Evolutionary conservation across 2,888 invertebrate species (phyloP), one percentile per base, ranked within the genome.

Genomic region (Eustalomyia histrio): DNA sequence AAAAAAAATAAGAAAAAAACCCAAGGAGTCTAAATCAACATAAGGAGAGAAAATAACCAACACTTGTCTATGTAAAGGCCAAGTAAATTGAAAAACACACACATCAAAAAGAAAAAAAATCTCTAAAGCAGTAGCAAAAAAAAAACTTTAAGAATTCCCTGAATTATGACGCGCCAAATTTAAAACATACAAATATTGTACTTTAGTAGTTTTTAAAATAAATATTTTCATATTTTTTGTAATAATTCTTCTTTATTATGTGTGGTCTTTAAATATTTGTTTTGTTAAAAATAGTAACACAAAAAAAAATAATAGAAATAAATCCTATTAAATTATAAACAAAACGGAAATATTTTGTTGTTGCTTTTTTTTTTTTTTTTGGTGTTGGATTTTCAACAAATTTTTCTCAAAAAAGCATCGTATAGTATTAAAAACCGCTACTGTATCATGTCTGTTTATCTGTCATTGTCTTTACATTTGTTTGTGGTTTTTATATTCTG

Each of bases 381-480:
- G 39, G 12, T 39, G 39, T 39, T 39, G 39, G 6, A 39, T 39
- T 10, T 39, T 65, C 10, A 29, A 29, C 6, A 21, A 6, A 6
- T 29, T 29, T 29, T 29, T 29, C 29, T 29, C 29, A 4, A 6
- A 29, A 29, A 29, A 6, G 5, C 7, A 29, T 1, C 29, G 7
- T 29, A 7, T 29, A 29, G 29, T 61, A 43, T 43, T n/a, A 39
- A 17, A 71, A 71, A 71, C 64, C 69, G 58, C 76, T 65, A 16
- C 43, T 71, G 68, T 52, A 68, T 79, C 33, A 65, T 39, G 58
- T 58, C 76, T 71, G 76, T 76, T 81, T 81, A 81, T 81, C 73
- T 76, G 80, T 76, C 73, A 81, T 73, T 80, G 76, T 73, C 80
- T 76, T 63, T 24, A 73, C 73, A 80, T 81, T 74, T 74, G 80